Evolutionary conservation across 1,140 invertebrate species (phyloP), one percentile per base, ranked within the genome.

Genomic region (Drosophila pseudoobscura): DNA sequence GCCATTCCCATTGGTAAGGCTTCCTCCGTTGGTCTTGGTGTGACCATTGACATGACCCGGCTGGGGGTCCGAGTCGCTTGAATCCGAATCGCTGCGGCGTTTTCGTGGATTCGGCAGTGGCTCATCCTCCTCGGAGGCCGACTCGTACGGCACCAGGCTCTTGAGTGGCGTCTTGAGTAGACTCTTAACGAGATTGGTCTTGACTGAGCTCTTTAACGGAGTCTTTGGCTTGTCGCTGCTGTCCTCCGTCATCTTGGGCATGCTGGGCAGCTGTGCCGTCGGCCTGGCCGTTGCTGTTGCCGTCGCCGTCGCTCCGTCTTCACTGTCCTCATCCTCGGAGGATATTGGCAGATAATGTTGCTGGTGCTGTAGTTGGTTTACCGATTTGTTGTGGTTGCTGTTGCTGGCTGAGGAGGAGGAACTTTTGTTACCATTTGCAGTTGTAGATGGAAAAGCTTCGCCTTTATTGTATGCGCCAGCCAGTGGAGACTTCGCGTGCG

Each of bases 91-190:
- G 54, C 75, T 85, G 44, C 56, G 59, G 44, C 88, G 79, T 68
- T 88, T 90, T 7, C 84, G 78, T 17, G 80, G 52, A 78, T 75
- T 90, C 1, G 68, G 63, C 52, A 52, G 64, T 41, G 55, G 59
- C 22, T 90, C 73, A 51, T 91, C 90, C 57, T 91, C 90, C 15
- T 90, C 90, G 1, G 90, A 89, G 66, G 91, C 91, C 1, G 80
- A 90, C 57, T 87, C 90, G 57, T 91, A 91, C 15, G 91, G 91
- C 20, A 91, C 91, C 31, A 91, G 74, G 51, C 91, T 91, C 59
- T 91, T 91, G 0, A 89, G 75, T 39, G 78, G 65, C 17, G 63
- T 64, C 61, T 79, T 79, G 45, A 66, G 31, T 77, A 71, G 55
- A 29, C 4, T 39, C 35, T 39, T 39, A 13, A 39, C 52, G 2